Evolutionary conservation across 1,140 invertebrate genomes (phyloP), one percentile per base, ranked within the genome.

Genomic region (Anastatus disparis): DNA sequence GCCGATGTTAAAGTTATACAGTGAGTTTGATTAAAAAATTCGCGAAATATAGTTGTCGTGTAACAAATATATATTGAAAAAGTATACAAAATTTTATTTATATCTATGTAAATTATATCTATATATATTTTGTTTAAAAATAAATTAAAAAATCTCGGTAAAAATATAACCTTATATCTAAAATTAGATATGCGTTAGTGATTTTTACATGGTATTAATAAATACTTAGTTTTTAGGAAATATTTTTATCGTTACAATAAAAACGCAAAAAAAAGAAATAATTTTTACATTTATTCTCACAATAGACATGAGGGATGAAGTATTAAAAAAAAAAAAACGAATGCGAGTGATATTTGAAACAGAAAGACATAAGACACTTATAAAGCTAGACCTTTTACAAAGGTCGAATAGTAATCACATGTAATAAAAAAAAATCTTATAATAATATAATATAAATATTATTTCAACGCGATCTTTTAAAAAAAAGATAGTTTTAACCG

Each of bases 241-340:
- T 66, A 63, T 55, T 50, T 55, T 22, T 53, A 70, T 66, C 13
- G 31, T 55, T 38, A 31, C 13, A 52, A 61, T 69, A 69, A 61
- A 59, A 70, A 42, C 9, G 3, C 15, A 50, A 31, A 27, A 27
- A 42, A 31, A 10, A 10, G 55, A 15, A 58, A 62, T 8, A 3
- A 1, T 58, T 24, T 40, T 40, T 22, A 40, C 31, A 40, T 38
- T 40, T 22, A 42, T 42, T 24, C 40, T 7, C 35, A 10, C 1
- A 22, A 58, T 22, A 20, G n/a, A 59, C 48, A 66, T 44, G 64
- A n/a, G 44, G 68, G 55, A 24, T 75, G 31, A 44, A 65, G 10
- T 35, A 35, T 35, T 35, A 10, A 35, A 35, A 26, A 38, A 75
- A 62, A 72, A 72, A 10, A 29, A 35, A 55, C n/a, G n/a, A 66